Percentiles rank a stretch among this genome's conserved stretches.
Evolutionary conservation across 2,113 vertebrate species (phyloP).

Genomic region (Leucoraja erinaceus): DNA sequence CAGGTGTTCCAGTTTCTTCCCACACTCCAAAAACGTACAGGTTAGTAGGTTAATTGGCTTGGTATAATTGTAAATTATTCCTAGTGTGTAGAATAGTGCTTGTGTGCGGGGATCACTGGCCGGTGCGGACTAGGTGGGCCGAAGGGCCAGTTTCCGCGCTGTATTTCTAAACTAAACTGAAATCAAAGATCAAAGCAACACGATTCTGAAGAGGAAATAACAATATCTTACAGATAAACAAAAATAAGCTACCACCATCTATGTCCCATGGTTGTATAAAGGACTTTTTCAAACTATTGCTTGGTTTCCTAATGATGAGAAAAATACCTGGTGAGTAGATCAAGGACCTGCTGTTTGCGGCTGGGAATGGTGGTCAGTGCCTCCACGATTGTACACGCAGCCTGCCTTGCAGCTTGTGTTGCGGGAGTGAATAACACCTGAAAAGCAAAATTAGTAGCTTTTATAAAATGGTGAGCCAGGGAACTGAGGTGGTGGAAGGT

Average conservation of each 20-base stretch:
- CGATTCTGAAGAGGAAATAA: not conserved
- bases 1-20: too few species aligned
- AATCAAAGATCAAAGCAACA: not conserved
- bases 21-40: too few species aligned
- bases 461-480: too few species aligned
- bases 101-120: too few species aligned
- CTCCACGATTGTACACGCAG: slow-evolving; percentile 94
- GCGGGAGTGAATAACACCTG: slow-evolving; percentile 97
- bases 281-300: not conserved
- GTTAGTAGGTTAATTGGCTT: too few species aligned
- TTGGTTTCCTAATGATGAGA: not conserved
- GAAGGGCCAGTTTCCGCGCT: too few species aligned
- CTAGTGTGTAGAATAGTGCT: too few species aligned
- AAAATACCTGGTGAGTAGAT: slow-evolving; percentile 88
- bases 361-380: slow-evolving; percentile 89
- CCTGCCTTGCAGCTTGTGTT: slow-evolving; percentile 90
- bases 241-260: not conserved
- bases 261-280: not conserved
- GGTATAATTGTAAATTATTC: too few species aligned
- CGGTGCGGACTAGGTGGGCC: too few species aligned
- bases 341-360: slow-evolving; percentile 91
- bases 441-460: not conserved
- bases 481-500: too few species aligned
- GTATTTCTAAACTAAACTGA: too few species aligned
- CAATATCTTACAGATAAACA: not conserved